phyloP scores from a whole-genome alignment of 2,888 invertebrate genomes.

The Alloplasta piceator region DNA sequence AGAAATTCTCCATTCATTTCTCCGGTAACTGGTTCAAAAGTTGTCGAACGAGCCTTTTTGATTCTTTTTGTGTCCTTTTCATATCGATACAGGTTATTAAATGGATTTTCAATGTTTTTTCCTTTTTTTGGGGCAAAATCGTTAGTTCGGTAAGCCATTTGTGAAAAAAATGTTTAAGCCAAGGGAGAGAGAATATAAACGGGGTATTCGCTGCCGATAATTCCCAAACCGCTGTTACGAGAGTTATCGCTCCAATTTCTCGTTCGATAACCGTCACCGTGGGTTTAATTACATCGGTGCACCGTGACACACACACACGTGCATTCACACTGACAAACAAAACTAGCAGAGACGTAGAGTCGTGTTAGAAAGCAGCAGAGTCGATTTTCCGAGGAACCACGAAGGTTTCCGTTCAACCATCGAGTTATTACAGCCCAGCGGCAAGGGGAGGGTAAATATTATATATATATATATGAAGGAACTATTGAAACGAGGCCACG shows the following conservation, averaged over 20 bases:
- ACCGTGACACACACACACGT: slow-evolving; percentile 25
- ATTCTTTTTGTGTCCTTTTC: background rate
- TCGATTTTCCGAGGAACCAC: slow-evolving; percentile 54
- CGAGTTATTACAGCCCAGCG: slow-evolving; percentile 54
- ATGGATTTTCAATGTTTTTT: background rate
- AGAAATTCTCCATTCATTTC: background rate
- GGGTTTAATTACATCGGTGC: slow-evolving; percentile 62
- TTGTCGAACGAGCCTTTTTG: background rate
- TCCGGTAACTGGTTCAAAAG: slow-evolving; percentile 17
- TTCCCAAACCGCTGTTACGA: slow-evolving; percentile 49
- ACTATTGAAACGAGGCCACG: slow-evolving; percentile 48
- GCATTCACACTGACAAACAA: background rate
- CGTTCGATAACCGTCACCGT: slow-evolving; percentile 59
- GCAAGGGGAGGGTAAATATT: slow-evolving; percentile 10
- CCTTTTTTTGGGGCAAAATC: background rate
- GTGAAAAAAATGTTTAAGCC: background rate
- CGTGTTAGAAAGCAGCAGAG: slow-evolving; percentile 23
- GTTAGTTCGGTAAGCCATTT: background rate
- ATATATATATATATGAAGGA: slow-evolving; percentile 20
- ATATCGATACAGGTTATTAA: background rate
- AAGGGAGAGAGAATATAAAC: background rate
- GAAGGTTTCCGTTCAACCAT: slow-evolving; percentile 60
- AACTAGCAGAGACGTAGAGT: background rate
- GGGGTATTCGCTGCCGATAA: slow-evolving; percentile 52
- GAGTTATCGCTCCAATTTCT: slow-evolving; percentile 67